Conservation (phyloP, 1,140 invertebrate genomes). For the Aplysia californica region DNA sequence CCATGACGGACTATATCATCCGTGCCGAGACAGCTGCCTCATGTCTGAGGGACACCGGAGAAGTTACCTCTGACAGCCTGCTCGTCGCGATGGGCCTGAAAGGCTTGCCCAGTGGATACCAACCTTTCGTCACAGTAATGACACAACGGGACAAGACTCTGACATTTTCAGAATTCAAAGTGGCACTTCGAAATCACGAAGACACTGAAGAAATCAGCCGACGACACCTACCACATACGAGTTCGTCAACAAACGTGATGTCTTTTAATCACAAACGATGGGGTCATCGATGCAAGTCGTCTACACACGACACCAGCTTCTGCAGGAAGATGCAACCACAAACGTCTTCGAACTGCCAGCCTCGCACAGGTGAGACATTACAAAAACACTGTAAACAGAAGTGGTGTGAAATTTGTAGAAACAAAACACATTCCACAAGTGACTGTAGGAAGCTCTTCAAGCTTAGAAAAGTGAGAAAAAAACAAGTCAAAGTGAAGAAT, state of each 20-base stretch:
- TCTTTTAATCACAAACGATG: neutral
- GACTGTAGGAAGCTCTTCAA: neutral
- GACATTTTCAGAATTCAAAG: neutral
- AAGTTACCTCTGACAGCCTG: conserved; percentile 34
- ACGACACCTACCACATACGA: neutral
- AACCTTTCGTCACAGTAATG: conserved; percentile 28
- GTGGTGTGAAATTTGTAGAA: conserved; percentile 8
- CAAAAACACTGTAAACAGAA: neutral
- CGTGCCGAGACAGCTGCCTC: conserved; percentile 33
- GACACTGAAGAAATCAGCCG: conserved; percentile 7
- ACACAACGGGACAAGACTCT: conserved; percentile 22
- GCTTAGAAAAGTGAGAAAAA: neutral
- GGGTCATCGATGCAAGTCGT: conserved; percentile 2
- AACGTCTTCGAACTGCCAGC: neutral
- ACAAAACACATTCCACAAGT: neutral
- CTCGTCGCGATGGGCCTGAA: conserved; percentile 38
- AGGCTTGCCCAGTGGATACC: conserved; percentile 29
- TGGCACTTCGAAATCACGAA: neutral
- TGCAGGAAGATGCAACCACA: neutral
- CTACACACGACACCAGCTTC: neutral
- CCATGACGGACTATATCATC: conserved; percentile 37
- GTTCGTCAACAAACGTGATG: neutral
- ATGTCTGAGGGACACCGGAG: conserved; percentile 20
- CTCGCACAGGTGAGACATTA: neutral
- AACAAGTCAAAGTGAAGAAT: neutral